Percentiles rank a stretch among this genome's conserved stretches.
Conservation (phyloP, 2,113 vertebrate genomes). For the Pycnonotus jocosus region DNA sequence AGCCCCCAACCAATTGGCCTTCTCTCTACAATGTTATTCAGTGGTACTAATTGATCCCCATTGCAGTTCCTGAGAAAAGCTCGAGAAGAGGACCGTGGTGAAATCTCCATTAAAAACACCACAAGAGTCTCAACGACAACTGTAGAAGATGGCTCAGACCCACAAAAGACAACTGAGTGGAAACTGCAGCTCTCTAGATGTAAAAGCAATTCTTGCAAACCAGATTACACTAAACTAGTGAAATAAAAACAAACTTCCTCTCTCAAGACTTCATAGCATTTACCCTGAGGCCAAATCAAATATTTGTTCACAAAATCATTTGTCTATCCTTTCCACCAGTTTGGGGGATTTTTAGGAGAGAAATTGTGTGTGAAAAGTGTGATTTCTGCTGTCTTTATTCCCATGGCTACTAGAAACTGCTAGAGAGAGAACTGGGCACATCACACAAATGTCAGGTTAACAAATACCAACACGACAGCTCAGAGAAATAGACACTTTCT, state of each 20-base stretch:
- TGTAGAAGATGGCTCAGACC: background rate
- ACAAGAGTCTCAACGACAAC: background rate
- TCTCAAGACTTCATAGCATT: background rate
- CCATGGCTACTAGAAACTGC: slow-evolving; percentile 32
- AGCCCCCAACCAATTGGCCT: background rate
- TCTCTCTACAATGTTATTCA: background rate
- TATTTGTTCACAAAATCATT: background rate
- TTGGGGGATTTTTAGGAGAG: background rate
- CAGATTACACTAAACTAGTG: background rate
- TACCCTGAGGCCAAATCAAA: background rate
- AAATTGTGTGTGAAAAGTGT: background rate
- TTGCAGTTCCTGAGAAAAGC: background rate
- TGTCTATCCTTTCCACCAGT: background rate
- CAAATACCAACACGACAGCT: background rate
- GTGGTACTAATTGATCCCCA: background rate
- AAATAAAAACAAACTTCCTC: background rate
- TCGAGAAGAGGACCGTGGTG: background rate
- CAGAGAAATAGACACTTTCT: slow-evolving; percentile 10
- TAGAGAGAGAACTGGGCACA: background rate
- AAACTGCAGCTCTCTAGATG: background rate
- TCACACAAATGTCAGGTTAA: slow-evolving; percentile 22
- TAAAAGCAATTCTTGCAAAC: background rate
- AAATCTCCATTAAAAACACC: background rate
- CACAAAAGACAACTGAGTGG: background rate
- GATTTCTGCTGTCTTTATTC: slow-evolving; percentile 33